Evolutionary conservation across 2,797 vertebrate species (phyloP).

Genomic region (Thripadectes ignobilis): DNA sequence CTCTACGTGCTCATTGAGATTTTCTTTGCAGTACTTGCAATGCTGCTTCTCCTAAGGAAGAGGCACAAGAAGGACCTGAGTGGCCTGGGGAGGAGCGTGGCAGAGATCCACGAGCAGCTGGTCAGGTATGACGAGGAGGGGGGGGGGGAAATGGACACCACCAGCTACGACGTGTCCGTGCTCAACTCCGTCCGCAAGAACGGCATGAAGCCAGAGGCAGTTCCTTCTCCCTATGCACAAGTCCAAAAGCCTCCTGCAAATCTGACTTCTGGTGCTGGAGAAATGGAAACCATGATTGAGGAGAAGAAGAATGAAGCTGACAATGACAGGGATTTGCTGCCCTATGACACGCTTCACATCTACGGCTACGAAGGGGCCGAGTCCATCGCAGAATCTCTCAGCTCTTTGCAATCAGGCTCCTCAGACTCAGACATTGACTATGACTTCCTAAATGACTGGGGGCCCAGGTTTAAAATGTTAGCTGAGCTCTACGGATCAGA

Average conservation of each 20-base stretch:
- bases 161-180: conserved; percentile 94
- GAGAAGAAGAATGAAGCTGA: conserved; percentile 95
- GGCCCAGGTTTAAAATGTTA: conserved; percentile 92
- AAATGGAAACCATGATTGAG: conserved; percentile 95
- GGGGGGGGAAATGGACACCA: conserved; percentile 98
- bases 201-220: conserved; percentile 55
- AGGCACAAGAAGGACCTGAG: conserved; percentile 86
- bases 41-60: conserved; percentile 87
- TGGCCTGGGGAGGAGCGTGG: conserved; percentile 80
- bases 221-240: conserved; percentile 79
- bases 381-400: conserved; percentile 91
- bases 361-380: conserved; percentile 93
- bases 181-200: conserved; percentile 87
- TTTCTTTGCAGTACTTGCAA: conserved; percentile 80
- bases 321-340: conserved; percentile 87
- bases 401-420: conserved; percentile 88
- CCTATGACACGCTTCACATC: conserved; percentile 94
- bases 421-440: conserved; percentile 89
- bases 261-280: conserved; percentile 74
- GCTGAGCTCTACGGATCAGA: conserved; percentile 92
- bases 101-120: conserved; percentile 96
- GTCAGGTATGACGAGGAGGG: conserved; percentile 96
- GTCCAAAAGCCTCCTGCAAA: conserved; percentile 80
- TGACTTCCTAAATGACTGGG: conserved; percentile 95
- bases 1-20: not conserved